Evolutionary conservation across 2,888 invertebrate species (phyloP), one percentile per base, ranked within the genome.

Genomic region (Hypercompe scribonia): DNA sequence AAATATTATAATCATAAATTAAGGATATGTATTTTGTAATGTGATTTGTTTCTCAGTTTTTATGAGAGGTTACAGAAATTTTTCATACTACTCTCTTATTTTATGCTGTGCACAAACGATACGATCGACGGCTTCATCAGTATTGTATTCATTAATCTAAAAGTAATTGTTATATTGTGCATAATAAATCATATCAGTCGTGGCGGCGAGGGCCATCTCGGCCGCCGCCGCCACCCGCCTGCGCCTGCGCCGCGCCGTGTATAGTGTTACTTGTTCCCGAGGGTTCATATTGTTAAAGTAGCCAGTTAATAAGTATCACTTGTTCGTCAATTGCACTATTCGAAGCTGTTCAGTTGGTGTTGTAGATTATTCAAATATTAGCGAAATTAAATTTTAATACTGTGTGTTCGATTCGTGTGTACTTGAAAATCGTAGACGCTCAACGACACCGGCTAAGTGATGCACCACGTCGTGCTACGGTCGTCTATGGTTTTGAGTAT

Each of bases 241-340:
- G 70, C 67, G 58, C 13, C 24, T 46, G 46, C 46, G 42, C 42
- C 42, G 18, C 21, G 4, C 86, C 93, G 92, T 93, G 91, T 79
- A 91, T 93, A 93, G 86, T 92, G 93, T 94, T 92, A 90, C 90
- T 90, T 90, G 88, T 90, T 88, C 91, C 91, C 88, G 88, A 91
- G 90, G 91, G 91, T 91, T 90, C 90, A 89, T 92, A 93, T 95
- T 95, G 94, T 95, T 95, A 92, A 72, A 86, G 92, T 95, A 95
- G 94, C 91, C 91, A 90, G 89, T 93, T 92, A 89, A 89, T 93
- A 93, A 93, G 93, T 91, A 92, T 93, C 95, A 95, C 95, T 95
- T 92, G 95, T 95, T 95, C 93, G 95, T 95, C 93, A 94, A 95
- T 94, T 95, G 95, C 95, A 95, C 95, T 89, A 91, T 91, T 94